Evolutionary conservation across 2,113 vertebrate species (phyloP), one percentile per base, ranked within the genome.

Genomic region (Sus scrofa): DNA sequence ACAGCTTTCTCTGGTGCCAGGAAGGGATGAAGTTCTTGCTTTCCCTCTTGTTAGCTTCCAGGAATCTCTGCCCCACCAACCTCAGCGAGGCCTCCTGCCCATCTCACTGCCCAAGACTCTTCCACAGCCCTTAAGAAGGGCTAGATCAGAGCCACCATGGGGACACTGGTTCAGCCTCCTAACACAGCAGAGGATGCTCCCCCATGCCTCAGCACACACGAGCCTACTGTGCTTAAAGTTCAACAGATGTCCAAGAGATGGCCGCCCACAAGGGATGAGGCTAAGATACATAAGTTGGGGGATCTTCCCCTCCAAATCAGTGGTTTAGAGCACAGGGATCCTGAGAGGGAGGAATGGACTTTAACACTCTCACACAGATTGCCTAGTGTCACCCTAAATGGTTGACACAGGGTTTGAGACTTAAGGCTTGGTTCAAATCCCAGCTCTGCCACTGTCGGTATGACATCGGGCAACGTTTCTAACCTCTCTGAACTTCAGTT

Each of bases 1-100:
- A 7, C 30, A 0, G 16, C 50, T 16, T 70, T 58, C 62, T 4
- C 15, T 32, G 26, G 27, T 1, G 8, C 34, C 34, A 1, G 0
- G 4, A 30, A 86, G 7, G 2, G 0, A 60, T 1, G 0, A 68
- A 5, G 10, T 12, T 88, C 32, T 44, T 54, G 15, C 50, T 60
- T 81, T 27, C 26, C 63, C 30, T 95, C 68, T 39, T 39, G 30
- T 34, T 65, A 65, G 50, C 68, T 44, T 50, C 74, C 16, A 60
- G 56, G 32, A 20, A 7, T 24, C 20, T 50, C 68, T 24, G 2
- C 24, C 1, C 4, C 27, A 8, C 13, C 22, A 6, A 44, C 22
- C 26, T 44, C 34, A 39, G 26, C 1, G 27, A 56, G 60, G 63
- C n/a, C 39, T 50, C 37, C 16, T n/a, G 39, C 68, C 39, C 3